Percentiles rank a stretch among this genome's conserved stretches.
phyloP scores from a whole-genome alignment of 1,140 invertebrate genomes.

The Formica selysi region DNA sequence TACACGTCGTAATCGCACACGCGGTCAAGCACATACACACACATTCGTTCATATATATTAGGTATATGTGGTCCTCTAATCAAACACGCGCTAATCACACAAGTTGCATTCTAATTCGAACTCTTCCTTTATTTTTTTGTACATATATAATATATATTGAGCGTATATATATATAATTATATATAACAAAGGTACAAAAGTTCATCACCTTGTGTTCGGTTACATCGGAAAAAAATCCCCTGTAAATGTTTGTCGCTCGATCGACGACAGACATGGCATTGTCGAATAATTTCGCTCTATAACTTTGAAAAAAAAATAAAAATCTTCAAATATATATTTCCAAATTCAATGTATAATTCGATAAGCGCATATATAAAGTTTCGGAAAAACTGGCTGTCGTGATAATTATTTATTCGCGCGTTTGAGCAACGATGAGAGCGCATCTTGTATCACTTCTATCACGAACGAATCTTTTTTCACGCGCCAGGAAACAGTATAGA shows the following conservation, averaged over 20 bases:
- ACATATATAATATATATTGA: slow-evolving; percentile 45
- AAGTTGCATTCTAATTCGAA: not conserved
- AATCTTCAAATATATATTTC: not conserved
- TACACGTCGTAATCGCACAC: slow-evolving; percentile 13
- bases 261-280: not conserved
- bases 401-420: not conserved
- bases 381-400: not conserved
- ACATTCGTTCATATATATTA: not conserved
- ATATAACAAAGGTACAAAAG: slow-evolving; percentile 77
- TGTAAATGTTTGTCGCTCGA: not conserved
- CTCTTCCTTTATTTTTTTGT: slow-evolving; percentile 33
- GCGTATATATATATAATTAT: slow-evolving; percentile 56
- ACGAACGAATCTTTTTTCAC: not conserved
- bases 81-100: not conserved
- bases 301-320: not conserved
- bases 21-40: not conserved
- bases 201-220: slow-evolving; percentile 37
- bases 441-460: not conserved
- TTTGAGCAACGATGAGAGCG: not conserved
- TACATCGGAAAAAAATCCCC: not conserved
- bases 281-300: not conserved
- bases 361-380: not conserved
- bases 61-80: not conserved
- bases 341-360: not conserved
- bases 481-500: not conserved